Conservation (phyloP, 1,140 invertebrate species). For the Atta cephalotes region DNA sequence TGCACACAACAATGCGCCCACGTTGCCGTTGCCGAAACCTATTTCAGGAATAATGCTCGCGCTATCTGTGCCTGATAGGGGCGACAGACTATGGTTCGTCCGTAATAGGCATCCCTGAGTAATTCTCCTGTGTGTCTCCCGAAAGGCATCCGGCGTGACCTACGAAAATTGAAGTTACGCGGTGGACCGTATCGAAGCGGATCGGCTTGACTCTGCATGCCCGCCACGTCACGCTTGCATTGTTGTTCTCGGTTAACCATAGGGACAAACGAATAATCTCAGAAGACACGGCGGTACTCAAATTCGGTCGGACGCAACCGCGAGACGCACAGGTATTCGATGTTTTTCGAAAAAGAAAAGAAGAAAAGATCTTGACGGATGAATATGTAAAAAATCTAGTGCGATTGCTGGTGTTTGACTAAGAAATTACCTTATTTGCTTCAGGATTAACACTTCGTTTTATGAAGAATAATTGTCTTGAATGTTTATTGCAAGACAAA, state of each 20-base stretch:
- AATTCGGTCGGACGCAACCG: not conserved
- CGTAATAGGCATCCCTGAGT: slow-evolving; percentile 71
- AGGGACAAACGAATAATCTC: slow-evolving; percentile 27
- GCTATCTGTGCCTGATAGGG: slow-evolving; percentile 65
- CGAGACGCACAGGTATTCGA: not conserved
- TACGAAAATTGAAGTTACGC: slow-evolving; percentile 76
- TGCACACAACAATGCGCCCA: slow-evolving; percentile 20
- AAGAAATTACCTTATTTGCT: not conserved
- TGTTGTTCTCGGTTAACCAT: slow-evolving; percentile 55
- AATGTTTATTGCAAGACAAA: not conserved
- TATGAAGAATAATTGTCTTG: not conserved
- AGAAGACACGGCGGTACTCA: not conserved
- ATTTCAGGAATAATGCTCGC: slow-evolving; percentile 71
- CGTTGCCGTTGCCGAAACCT: slow-evolving; percentile 58
- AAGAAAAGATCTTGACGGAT: not conserved
- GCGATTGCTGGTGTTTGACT: not conserved
- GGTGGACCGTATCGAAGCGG: slow-evolving; percentile 71
- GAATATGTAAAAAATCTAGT: not conserved
- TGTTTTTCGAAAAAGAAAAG: not conserved
- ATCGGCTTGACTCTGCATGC: slow-evolving; percentile 43
- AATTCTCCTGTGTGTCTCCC: slow-evolving; percentile 71
- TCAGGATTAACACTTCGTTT: not conserved
- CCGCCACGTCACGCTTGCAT: slow-evolving; percentile 55
- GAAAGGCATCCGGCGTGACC: slow-evolving; percentile 71
- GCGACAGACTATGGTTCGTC: slow-evolving; percentile 63